Percentiles rank a stretch among this genome's conserved stretches.
These are phyloP conservation scores for Orius laevigatus DNA, from an alignment of 1,140 invertebrate genomes.

Conservation along the genomic window DNA sequence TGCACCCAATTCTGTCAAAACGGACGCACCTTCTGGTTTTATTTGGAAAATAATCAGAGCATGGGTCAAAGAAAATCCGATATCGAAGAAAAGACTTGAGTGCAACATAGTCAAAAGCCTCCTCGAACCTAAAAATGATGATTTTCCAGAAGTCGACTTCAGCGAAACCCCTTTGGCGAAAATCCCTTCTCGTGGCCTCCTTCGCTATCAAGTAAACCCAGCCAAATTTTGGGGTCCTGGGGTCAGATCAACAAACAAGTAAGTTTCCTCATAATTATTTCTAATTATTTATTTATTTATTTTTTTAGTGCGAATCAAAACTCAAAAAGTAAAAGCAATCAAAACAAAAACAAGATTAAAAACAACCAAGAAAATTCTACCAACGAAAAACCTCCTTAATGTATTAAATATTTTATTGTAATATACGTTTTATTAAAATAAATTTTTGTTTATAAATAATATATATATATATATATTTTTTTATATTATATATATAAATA, in stretches of 20 bases:
- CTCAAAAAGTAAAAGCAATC: constrained; percentile 6
- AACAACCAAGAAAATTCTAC: not conserved
- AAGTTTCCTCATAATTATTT: constrained; percentile 22
- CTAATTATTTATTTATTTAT: not conserved
- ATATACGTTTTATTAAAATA: not conserved
- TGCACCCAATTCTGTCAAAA: constrained; percentile 77
- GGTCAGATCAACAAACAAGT: constrained; percentile 49
- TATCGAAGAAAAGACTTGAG: constrained; percentile 27
- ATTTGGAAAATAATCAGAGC: constrained; percentile 78
- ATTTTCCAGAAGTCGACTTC: not conserved
- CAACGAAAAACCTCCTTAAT: no score
- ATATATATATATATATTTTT: not conserved
- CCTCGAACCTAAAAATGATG: constrained; percentile 58
- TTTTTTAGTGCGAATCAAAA: constrained; percentile 1
- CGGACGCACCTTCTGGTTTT: constrained; percentile 68
- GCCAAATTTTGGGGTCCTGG: constrained; percentile 79
- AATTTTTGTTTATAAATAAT: not conserved
- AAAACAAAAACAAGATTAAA: constrained; percentile 11
- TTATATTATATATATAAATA: not conserved
- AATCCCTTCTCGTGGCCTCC: constrained; percentile 30
- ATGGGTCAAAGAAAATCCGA: constrained; percentile 57
- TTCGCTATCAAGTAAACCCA: constrained; percentile 79
- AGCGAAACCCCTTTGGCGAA: not conserved
- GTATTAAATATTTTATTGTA: not conserved
- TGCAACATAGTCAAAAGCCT: constrained; percentile 38